phyloP scores from a whole-genome alignment of 2,888 invertebrate species.

The Eupsilia transversa region DNA sequence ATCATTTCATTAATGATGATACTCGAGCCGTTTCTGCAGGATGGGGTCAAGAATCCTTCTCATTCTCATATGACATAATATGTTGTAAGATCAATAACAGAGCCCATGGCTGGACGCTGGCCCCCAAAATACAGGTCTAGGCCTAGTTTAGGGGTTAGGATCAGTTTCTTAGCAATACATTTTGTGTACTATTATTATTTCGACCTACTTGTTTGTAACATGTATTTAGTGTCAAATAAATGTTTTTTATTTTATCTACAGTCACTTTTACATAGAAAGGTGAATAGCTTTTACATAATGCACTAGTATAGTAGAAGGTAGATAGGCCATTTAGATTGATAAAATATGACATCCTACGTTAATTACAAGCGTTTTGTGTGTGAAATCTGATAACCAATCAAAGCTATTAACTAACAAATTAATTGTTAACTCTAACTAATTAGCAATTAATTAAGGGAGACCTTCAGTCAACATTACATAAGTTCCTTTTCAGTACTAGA shows the following conservation, averaged over 20 bases:
- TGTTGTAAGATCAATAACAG: too few species aligned
- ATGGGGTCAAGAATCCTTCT: neutral
- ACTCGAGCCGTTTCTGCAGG: neutral
- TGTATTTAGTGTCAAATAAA: too few species aligned
- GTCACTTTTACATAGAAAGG: too few species aligned
- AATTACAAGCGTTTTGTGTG: slow-evolving; percentile 23
- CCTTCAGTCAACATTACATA: slow-evolving; percentile 38
- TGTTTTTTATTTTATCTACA: too few species aligned
- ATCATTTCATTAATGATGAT: neutral
- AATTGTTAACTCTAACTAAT: slow-evolving; percentile 24
- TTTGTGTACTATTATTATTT: too few species aligned
- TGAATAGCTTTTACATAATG: too few species aligned
- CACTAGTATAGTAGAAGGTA: neutral
- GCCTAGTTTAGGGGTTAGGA: too few species aligned
- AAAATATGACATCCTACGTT: neutral
- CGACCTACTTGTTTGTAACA: too few species aligned
- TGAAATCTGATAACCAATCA: slow-evolving; percentile 45
- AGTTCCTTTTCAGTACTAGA: slow-evolving; percentile 29
- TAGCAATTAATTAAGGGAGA: slow-evolving; percentile 17
- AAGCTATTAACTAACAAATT: slow-evolving; percentile 24
- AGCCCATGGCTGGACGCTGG: too few species aligned
- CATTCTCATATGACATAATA: neutral
- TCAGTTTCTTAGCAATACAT: too few species aligned
- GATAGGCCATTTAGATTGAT: too few species aligned
- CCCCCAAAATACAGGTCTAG: too few species aligned